Base-by-base conservation (phyloP, 2,797 vertebrate species). In the Rachycentron canadum region DNA sequence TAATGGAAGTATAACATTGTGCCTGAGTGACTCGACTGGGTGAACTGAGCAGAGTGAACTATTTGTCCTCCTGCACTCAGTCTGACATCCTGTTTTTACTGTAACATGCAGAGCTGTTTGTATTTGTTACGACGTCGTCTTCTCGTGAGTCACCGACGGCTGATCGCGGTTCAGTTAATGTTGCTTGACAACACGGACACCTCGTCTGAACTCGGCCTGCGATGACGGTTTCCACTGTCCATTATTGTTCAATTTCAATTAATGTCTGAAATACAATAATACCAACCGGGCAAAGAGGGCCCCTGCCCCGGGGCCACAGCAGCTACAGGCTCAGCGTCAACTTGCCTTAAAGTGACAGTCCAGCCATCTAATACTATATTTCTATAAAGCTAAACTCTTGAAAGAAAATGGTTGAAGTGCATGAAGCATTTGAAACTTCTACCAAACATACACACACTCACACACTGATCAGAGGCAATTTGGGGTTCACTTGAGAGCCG, bases 91-190 rank as follows among this genome's bases (percentile, higher is more conserved):
- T 40, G 5, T 36, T 61, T 7, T 66, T 40, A 30, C 32, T 38
- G 36, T 5, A 30, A 49, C 57, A 41, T n/a, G 32, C 16, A 4
- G 21, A 36, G 4, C 36, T 40, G 49, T 69, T 62, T 55, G 45
- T 17, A n/a, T 23, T 52, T 12, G 38, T 57, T 40, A 21, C 55
- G 2, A n/a, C 53, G 17, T 45, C 3, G 12, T 59, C 58, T 67
- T 32, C 26, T 57, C 4, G 0, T 57, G 45, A 82, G 32, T 84
- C 85, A 71, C 45, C 50, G n/a, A 3, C 11, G 41, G 4, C 73
- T 30, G 57, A 67, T 63, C 49, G 12, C 23, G 1, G n/a, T 11
- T 53, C 7, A 7, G 55, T 32, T 62, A 7, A 8, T 40, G 23
- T 13, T n/a, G 47, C 55, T 13, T 28, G 3, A 45, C 26, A 66